Conservation (phyloP, 2,888 invertebrate species). For the Taenaris catops region DNA sequence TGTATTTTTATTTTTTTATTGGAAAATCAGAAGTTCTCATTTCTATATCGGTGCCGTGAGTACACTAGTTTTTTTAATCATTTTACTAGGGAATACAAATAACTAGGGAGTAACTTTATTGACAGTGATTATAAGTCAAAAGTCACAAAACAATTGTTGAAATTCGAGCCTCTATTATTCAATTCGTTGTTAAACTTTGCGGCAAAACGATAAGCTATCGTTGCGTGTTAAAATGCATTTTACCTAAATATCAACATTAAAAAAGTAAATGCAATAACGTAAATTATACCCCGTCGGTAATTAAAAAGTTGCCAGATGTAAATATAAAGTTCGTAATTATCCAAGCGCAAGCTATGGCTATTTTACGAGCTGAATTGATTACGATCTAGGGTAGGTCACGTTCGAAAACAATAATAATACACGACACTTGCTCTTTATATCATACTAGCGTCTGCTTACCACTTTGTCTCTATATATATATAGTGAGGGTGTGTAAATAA, state of each 20-base stretch:
- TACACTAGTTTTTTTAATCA: too few species aligned
- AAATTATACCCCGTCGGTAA: conserved; percentile 17
- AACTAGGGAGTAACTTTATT: too few species aligned
- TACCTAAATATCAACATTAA: conserved; percentile 9
- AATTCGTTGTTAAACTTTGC: neutral
- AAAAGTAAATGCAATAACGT: conserved; percentile 12
- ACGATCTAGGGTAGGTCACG: conserved; percentile 20
- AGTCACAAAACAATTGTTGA: neutral
- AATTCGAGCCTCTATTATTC: neutral
- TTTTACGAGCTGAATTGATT: conserved; percentile 23
- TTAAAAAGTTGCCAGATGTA: conserved; percentile 21
- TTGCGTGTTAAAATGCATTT: conserved; percentile 12
- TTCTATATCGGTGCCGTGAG: too few species aligned
- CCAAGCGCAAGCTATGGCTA: conserved; percentile 12
- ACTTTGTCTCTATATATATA: too few species aligned
- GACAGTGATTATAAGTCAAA: too few species aligned
- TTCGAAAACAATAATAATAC: conserved; percentile 20
- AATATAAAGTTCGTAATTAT: conserved; percentile 19
- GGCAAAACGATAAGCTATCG: neutral
- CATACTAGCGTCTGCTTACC: too few species aligned
- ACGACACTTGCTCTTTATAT: too few species aligned
- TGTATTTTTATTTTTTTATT: too few species aligned
- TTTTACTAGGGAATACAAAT: too few species aligned
- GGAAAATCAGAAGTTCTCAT: too few species aligned
- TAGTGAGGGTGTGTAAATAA: too few species aligned